Percentiles rank a stretch among this genome's conserved stretches.
Evolutionary conservation across 2,888 invertebrate species (phyloP).

Genomic region (Epinotia nisella): DNA sequence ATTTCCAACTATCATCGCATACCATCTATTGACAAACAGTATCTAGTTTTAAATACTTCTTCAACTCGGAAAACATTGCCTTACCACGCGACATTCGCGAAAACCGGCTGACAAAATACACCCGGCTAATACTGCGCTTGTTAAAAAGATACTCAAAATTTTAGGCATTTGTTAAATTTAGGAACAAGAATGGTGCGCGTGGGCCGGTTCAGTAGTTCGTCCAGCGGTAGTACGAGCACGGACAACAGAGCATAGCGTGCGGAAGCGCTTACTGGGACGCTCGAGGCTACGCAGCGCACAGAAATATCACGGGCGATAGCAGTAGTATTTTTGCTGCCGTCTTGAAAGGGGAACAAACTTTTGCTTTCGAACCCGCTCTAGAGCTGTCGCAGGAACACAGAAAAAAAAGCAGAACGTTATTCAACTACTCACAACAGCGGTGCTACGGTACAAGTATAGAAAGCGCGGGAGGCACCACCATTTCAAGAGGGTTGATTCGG

Average conservation of each 20-base stretch:
- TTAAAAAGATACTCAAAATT: background rate
- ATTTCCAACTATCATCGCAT: background rate
- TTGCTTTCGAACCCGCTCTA: constrained; percentile 86
- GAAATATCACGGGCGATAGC: constrained; percentile 91
- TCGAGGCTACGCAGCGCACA: constrained; percentile 87
- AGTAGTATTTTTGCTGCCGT: constrained; percentile 90
- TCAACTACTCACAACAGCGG: constrained; percentile 57
- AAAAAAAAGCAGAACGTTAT: constrained; percentile 74
- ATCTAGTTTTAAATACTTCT: background rate
- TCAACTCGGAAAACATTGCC: constrained; percentile 21
- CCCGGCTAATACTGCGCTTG: constrained; percentile 29
- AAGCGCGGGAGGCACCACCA: constrained; percentile 71
- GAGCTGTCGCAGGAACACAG: constrained; percentile 83
- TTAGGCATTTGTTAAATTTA: background rate
- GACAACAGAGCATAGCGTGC: constrained; percentile 76
- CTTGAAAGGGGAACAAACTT: constrained; percentile 90
- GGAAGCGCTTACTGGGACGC: constrained; percentile 75
- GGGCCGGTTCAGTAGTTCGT: constrained; percentile 38
- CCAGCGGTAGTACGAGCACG: constrained; percentile 47
- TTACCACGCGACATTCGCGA: constrained; percentile 22
- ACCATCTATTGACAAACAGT: background rate
- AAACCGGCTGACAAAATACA: constrained; percentile 40
- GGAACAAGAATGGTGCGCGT: constrained; percentile 22
- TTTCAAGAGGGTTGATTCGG: constrained; percentile 84
- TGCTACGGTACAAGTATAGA: constrained; percentile 50